Evolutionary conservation across 2,888 invertebrate species (phyloP).

Genomic region (Volucella zonaria): DNA sequence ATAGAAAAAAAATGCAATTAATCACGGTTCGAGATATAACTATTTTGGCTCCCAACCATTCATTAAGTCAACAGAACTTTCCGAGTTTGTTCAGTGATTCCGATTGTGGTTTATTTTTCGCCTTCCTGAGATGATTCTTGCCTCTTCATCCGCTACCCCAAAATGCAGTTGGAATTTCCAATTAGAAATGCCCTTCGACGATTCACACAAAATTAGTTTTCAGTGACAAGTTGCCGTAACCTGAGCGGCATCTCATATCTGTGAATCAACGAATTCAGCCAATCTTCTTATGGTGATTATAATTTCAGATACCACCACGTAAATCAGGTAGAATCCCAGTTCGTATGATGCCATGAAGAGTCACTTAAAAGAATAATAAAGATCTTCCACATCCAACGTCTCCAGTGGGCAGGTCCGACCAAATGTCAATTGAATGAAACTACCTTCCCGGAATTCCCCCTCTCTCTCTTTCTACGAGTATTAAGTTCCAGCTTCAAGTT

Average conservation of each 20-base stretch:
- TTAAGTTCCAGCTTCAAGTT: constrained; percentile 29
- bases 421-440: constrained; percentile 44
- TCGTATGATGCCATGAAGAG: constrained; percentile 66
- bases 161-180: constrained; percentile 66
- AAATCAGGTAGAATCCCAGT: constrained; percentile 5
- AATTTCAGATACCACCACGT: constrained; percentile 41
- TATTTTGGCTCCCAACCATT: constrained; percentile 62
- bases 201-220: constrained; percentile 69
- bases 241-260: neutral
- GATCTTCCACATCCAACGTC: neutral
- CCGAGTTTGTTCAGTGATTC: constrained; percentile 58
- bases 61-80: constrained; percentile 71
- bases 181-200: constrained; percentile 64
- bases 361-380: constrained; percentile 69
- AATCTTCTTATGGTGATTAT: constrained; percentile 19
- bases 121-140: constrained; percentile 34
- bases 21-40: constrained; percentile 63
- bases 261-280: constrained; percentile 16
- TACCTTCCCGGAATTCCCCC: neutral
- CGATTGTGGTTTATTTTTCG: constrained; percentile 8
- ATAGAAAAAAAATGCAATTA: constrained; percentile 42
- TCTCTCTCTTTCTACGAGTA: neutral
- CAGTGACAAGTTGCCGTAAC: constrained; percentile 53
- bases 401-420: constrained; percentile 6
- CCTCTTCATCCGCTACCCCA: constrained; percentile 26